phyloP scores from a whole-genome alignment of 2,888 invertebrate genomes.

The Bugulina stolonifera region DNA sequence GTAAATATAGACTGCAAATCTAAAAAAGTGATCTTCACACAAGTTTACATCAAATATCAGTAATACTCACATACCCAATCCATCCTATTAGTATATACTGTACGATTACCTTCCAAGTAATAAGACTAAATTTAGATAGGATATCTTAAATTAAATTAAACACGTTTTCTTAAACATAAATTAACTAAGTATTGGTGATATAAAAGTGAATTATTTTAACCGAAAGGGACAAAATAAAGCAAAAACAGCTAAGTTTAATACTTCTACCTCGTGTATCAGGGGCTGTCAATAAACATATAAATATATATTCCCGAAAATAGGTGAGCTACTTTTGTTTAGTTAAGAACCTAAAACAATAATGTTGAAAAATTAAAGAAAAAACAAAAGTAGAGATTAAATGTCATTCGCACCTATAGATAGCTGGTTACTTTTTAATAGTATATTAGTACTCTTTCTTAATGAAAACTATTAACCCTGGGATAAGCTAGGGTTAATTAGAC shows the following conservation, averaged over 20 bases:
- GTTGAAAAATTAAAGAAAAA: slow-evolving; percentile 16
- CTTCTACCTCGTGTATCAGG: slow-evolving; percentile 5
- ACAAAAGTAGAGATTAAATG: slow-evolving; percentile 15
- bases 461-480: background rate
- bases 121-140: background rate
- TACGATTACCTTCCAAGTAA: background rate
- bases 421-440: background rate
- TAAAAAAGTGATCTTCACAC: too few species aligned
- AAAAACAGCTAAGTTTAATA: background rate
- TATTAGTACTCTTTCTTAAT: background rate
- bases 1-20: too few species aligned
- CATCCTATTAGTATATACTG: too few species aligned
- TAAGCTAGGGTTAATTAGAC: slow-evolving; percentile 5
- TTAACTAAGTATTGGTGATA: slow-evolving; percentile 27
- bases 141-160: background rate
- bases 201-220: background rate
- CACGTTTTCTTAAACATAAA: background rate
- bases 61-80: too few species aligned
- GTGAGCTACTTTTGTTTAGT: slow-evolving; percentile 2
- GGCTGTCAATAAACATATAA: background rate
- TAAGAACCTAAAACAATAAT: slow-evolving; percentile 27
- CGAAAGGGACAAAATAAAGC: background rate
- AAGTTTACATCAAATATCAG: too few species aligned
- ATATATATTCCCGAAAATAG: background rate
- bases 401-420: slow-evolving; percentile 5